A percentile compares a stretch with the other conserved stretches of the same genome.
phyloP scores from a whole-genome alignment of 2,113 vertebrate genomes.

The Sula dactylatra region DNA sequence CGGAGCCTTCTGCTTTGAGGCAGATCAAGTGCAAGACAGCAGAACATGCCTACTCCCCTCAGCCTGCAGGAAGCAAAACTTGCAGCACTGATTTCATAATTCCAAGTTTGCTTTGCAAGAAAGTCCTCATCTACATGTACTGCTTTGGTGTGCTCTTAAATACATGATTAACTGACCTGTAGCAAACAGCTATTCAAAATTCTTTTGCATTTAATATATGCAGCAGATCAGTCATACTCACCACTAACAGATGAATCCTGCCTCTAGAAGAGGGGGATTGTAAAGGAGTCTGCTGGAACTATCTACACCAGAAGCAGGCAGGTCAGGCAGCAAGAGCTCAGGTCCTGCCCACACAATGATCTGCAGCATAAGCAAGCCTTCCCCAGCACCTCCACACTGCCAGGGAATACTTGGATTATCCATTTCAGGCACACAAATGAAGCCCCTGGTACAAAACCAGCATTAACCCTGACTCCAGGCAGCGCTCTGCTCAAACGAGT shows the following conservation, averaged over 20 bases:
- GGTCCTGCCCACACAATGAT: not conserved
- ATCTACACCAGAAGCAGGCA: not conserved
- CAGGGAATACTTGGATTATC: not conserved
- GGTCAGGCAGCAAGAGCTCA: not conserved
- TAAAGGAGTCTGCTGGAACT: not conserved
- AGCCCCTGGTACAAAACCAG: accelerated
- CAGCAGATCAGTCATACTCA: not conserved
- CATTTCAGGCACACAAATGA: not conserved
- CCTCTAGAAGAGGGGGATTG: not conserved
- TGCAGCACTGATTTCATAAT: not conserved
- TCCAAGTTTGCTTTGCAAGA: not conserved
- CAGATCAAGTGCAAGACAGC: not conserved
- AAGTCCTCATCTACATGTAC: not conserved
- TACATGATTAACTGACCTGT: not conserved
- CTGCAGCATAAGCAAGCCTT: not conserved
- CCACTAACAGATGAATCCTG: not conserved
- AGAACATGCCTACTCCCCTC: not conserved
- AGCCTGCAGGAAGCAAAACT: not conserved
- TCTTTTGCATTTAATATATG: not conserved
- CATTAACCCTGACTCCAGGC: not conserved
- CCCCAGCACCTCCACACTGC: not conserved
- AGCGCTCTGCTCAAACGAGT: not conserved
- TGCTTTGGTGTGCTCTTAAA: not conserved
- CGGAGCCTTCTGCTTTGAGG: not conserved
- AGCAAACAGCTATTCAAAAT: not conserved